A percentile compares a stretch with the other conserved stretches of the same genome.
Conservation (phyloP, 2,113 vertebrate species). For the Sarotherodon lohbergeri region DNA sequence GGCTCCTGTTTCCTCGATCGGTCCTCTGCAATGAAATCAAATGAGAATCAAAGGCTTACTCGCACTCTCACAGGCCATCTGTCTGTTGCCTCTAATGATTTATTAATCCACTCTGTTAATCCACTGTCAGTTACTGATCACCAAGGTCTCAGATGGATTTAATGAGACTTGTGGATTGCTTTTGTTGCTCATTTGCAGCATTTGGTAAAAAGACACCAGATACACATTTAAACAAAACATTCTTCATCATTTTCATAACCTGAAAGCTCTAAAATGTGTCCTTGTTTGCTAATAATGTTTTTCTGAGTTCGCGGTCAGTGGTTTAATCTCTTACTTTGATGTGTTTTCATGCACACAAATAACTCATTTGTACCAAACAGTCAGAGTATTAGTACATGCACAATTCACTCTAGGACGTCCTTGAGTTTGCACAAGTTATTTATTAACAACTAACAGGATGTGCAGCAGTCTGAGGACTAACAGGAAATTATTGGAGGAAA, state of each 20-base stretch:
- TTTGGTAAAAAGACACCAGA: not conserved
- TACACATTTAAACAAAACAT: not conserved
- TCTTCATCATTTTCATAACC: not conserved
- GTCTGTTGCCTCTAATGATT: not conserved
- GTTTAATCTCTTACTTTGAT: not conserved
- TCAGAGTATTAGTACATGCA: not conserved
- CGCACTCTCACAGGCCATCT: not conserved
- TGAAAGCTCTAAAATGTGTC: not conserved
- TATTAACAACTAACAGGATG: not conserved
- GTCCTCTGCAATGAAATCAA: not conserved
- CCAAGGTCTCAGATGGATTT: not conserved
- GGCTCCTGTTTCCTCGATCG: not conserved
- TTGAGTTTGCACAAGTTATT: not conserved
- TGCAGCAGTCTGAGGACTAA: not conserved
- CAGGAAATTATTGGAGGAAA: not conserved
- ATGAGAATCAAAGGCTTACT: not conserved
- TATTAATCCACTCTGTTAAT: not conserved
- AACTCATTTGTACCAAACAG: not conserved
- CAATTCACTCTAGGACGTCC: not conserved
- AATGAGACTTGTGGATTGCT: not conserved
- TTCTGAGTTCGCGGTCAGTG: rapidly evolving
- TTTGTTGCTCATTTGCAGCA: not conserved
- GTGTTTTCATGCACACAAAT: not conserved
- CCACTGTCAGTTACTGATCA: not conserved
- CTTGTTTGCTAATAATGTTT: not conserved